Base-by-base conservation (phyloP, 2,797 vertebrate genomes). In the Paguma larvata region DNA sequence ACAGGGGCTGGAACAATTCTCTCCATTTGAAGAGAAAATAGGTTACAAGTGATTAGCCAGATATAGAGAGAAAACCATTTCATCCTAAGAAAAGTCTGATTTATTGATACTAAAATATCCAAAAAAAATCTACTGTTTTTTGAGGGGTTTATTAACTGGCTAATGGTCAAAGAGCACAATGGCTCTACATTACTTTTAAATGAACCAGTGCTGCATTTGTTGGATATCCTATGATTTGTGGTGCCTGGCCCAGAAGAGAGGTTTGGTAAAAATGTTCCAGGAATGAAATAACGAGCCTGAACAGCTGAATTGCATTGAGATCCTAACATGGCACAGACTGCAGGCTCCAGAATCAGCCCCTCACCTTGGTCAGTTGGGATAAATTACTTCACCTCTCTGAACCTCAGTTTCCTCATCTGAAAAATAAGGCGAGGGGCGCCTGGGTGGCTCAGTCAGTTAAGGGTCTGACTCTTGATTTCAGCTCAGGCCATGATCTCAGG, bases 1-100 rank as follows among this genome's bases (percentile, higher is more conserved):
- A n/a, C 38, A 80, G 6, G 72, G n/a, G n/a, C 32, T 96, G n/a
- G 48, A 95, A 65, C 85, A 86, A 88, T 89, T 96, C 51, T 97
- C 56, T 95, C 63, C 63, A 95, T 53, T 89, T 93, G 51, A 87
- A 46, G 25, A 68, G 27, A 91, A 95, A 96, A 75, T 41, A 27
- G 38, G 23, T 79, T 88, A 75, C 2, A 84, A 84, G 68, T 94
- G 87, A 95, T 91, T 83, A 83, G 19, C 16, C 93, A 85, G 14
- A 72, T 41, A 16, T 27, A 16, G 32, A 19, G 7, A 94, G 89
- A 72, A 65, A 96, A 91, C 6, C 0, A 91, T 85, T 89, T 92
- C 51, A 72, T 94, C 89, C 27, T 73, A 89, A 85, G n/a, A 70
- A 91, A 96, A 88, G 30, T 19, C 41, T 95, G 77, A 94, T 85